Percentiles rank a stretch among this genome's conserved stretches.
phyloP scores from a whole-genome alignment of 1,140 invertebrate genomes.

The Apis florea region DNA sequence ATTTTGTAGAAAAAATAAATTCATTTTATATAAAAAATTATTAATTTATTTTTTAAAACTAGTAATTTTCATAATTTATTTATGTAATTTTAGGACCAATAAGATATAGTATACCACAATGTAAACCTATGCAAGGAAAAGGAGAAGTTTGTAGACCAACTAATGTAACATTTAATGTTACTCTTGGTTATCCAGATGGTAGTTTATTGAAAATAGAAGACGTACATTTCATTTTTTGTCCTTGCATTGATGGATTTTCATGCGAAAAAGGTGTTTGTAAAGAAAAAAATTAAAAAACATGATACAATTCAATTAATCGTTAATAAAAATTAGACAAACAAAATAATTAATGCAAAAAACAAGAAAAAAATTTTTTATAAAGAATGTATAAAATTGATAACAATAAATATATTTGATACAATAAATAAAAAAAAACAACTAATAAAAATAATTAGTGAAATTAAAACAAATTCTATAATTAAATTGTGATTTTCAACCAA shows the following conservation, averaged over 20 bases:
- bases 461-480: not conserved
- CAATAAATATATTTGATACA: not conserved
- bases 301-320: not conserved
- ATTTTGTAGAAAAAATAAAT: too few relatives aligned
- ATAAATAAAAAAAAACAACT: not conserved
- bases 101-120: slow-evolving; percentile 64
- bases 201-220: slow-evolving; percentile 49
- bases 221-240: slow-evolving; percentile 65
- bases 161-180: slow-evolving; percentile 22
- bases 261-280: slow-evolving; percentile 58
- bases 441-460: not conserved
- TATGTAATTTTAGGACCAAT: slow-evolving; percentile 31
- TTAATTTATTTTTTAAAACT: not conserved
- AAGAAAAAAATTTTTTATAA: not conserved
- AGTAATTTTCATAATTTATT: not conserved
- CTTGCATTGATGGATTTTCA: slow-evolving; percentile 60
- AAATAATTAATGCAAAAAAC: not conserved
- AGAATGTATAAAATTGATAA: not conserved
- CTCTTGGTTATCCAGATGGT: slow-evolving; percentile 61
- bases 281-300: not conserved
- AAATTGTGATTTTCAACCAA: slow-evolving; percentile 26
- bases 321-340: not conserved
- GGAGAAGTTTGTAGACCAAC: slow-evolving; percentile 63
- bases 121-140: slow-evolving; percentile 42
- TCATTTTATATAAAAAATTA: too few relatives aligned